Evolutionary conservation across 2,888 invertebrate species (phyloP).

Genomic region (Ctena decussata): DNA sequence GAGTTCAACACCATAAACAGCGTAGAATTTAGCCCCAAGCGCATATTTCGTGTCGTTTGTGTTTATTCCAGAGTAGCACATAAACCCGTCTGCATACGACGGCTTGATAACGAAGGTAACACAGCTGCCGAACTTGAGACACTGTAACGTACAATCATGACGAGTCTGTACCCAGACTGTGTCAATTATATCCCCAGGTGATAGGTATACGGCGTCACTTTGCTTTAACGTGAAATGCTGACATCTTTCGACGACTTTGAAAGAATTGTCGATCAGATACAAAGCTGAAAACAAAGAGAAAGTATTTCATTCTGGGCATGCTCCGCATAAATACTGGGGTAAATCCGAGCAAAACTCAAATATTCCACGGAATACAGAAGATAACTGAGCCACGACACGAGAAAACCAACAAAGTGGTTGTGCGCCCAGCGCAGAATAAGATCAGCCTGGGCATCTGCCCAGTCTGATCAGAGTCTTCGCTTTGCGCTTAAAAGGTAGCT

Average conservation of each 20-base stretch:
- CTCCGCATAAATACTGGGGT: no score
- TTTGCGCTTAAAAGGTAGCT: no score
- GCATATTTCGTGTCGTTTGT: background rate
- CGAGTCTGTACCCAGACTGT: background rate
- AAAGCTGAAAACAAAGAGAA: no score
- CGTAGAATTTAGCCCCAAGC: background rate
- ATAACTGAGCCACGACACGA: no score
- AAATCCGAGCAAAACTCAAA: no score
- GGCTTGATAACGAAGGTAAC: background rate
- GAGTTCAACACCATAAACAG: no score
- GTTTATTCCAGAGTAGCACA: background rate
- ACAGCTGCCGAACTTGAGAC: background rate
- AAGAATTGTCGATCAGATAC: background rate
- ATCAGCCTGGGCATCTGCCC: no score
- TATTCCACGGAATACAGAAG: no score
- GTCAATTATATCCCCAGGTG: background rate
- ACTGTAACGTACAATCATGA: background rate
- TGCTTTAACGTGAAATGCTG: background rate
- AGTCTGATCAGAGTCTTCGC: no score
- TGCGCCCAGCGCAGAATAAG: no score
- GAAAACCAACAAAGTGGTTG: no score
- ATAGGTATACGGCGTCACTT: background rate
- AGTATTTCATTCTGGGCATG: no score
- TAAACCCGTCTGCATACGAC: background rate
- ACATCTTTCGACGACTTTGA: background rate